Evolutionary conservation across 1,140 invertebrate species (phyloP).

Genomic region (Onthophagus taurus): DNA sequence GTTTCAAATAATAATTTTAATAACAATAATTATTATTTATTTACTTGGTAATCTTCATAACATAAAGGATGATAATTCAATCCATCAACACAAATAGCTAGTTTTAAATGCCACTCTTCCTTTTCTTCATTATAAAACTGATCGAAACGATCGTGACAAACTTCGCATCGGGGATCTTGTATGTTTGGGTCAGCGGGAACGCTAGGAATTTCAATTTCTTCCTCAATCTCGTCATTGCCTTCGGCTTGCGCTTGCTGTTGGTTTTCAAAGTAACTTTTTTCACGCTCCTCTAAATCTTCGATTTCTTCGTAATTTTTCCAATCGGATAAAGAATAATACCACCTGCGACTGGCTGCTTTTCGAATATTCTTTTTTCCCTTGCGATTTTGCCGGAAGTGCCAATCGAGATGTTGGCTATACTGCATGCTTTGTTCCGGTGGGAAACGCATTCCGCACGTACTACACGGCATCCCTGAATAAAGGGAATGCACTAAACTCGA

Average conservation of each 20-base stretch:
- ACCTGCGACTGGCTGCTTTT: constrained; percentile 71
- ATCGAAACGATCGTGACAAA: constrained; percentile 86
- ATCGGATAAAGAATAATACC: constrained; percentile 84
- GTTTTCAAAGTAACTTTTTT: constrained; percentile 81
- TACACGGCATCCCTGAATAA: constrained; percentile 87
- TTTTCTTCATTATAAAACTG: constrained; percentile 91
- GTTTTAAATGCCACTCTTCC: constrained; percentile 89
- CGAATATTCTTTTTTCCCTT: constrained; percentile 74
- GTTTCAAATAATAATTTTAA: constrained; percentile 2
- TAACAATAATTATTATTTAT: constrained; percentile 12
- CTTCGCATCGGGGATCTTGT: constrained; percentile 61
- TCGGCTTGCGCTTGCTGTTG: constrained; percentile 46
- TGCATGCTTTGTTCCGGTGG: constrained; percentile 75
- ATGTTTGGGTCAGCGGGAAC: constrained; percentile 49
- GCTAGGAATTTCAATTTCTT: constrained; percentile 48
- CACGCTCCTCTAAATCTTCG: constrained; percentile 84
- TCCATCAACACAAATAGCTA: constrained; percentile 67
- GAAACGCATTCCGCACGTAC: constrained; percentile 86
- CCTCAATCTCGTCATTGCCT: constrained; percentile 37
- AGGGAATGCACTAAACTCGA: constrained; percentile 55
- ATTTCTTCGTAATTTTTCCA: constrained; percentile 94
- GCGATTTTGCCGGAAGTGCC: constrained; percentile 93
- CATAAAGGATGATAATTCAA: constrained; percentile 86
- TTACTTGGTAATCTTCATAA: constrained; percentile 79
- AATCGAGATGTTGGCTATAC: constrained; percentile 90